Conservation (phyloP, 2,797 vertebrate genomes). For the Microchirus variegatus region DNA sequence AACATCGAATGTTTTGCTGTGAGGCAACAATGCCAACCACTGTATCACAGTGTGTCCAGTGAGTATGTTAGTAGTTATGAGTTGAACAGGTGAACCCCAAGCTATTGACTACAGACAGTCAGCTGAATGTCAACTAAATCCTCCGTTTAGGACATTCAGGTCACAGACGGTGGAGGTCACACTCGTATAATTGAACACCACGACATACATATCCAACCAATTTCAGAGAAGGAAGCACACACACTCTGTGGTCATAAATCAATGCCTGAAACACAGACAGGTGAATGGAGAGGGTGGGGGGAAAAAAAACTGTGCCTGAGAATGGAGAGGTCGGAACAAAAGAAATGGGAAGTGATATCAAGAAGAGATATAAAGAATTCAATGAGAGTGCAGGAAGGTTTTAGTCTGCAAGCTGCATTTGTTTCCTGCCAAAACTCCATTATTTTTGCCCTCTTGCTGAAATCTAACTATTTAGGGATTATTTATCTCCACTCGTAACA, state of each 20-base stretch:
- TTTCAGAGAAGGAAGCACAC: slow-evolving; percentile 44
- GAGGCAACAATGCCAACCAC: too few relatives aligned
- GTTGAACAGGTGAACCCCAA: too few relatives aligned
- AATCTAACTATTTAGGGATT: slow-evolving; percentile 41
- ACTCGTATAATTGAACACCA: slow-evolving; percentile 58
- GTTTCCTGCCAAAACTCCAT: not conserved
- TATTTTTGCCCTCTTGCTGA: slow-evolving; percentile 24
- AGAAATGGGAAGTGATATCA: slow-evolving; percentile 7
- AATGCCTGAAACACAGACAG: slow-evolving; percentile 32
- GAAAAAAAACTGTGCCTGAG: too few relatives aligned
- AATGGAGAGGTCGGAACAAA: slow-evolving; percentile 16
- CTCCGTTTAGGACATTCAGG: slow-evolving; percentile 42
- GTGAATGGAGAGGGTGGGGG: too few relatives aligned
- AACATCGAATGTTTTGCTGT: too few relatives aligned
- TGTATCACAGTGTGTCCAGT: too few relatives aligned
- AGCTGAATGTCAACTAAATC: slow-evolving; percentile 6
- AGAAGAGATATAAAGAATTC: slow-evolving; percentile 10
- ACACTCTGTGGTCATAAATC: slow-evolving; percentile 56
- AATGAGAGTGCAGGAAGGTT: slow-evolving; percentile 13
- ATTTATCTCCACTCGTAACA: slow-evolving; percentile 45
- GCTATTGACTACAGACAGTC: not conserved
- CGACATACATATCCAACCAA: slow-evolving; percentile 63
- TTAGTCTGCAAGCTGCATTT: too few relatives aligned
- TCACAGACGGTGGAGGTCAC: slow-evolving; percentile 55
- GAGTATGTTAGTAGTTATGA: too few relatives aligned